Base-by-base conservation (phyloP, 2,888 invertebrate genomes). In the Apotomis turbidana region DNA sequence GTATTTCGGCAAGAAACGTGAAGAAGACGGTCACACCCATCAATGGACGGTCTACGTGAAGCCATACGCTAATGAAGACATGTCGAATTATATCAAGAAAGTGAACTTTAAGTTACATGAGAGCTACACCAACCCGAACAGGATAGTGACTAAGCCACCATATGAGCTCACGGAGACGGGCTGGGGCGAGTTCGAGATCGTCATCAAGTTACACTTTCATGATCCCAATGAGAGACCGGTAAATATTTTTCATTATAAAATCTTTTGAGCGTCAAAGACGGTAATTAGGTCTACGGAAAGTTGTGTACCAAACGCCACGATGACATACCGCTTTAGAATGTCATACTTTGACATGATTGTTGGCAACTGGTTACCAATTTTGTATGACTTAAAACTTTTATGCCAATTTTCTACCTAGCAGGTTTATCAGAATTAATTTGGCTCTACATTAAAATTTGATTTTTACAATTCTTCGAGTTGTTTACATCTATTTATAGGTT, bases 161-260 rank as follows among this genome's bases (percentile, higher is more conserved):
- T 99, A 98, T 85, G 99, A 99, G 93, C 95, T 99, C 5, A 98
- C 97, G 0, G 99, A 99, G 90, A 99, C 99, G 0, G 99, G 99
- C 1, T 99, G 99, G 99, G 99, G 99, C 78, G 99, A 99, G 92
- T 99, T 99, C 87, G 99, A 99, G 91, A 97, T 99, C 76, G 97
- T 98, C 51, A 99, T 99, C 69, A 99, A 99, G 88, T 97, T 99
- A 75, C 98, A 98, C 88, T 99, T 99, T 82, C 97, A 97, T 84
- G 99, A 99, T 93, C 97, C 98, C 0, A 98, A 98, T 83, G 99
- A 99, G 90, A 94, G 97, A 85, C 97, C 98, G 13, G 98, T 98
- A 88, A 95, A 49, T 49, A 49, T 46, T 4, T 0, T 41, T 5
- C 41, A 5, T 41, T 41, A 41, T 41, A 41, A 41, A 6, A 27